Percentiles rank a stretch among this genome's conserved stretches.
These are phyloP conservation scores for Bembecia ichneumoniformis DNA, from an alignment of 2,888 invertebrate genomes.

Conservation along the genomic window DNA sequence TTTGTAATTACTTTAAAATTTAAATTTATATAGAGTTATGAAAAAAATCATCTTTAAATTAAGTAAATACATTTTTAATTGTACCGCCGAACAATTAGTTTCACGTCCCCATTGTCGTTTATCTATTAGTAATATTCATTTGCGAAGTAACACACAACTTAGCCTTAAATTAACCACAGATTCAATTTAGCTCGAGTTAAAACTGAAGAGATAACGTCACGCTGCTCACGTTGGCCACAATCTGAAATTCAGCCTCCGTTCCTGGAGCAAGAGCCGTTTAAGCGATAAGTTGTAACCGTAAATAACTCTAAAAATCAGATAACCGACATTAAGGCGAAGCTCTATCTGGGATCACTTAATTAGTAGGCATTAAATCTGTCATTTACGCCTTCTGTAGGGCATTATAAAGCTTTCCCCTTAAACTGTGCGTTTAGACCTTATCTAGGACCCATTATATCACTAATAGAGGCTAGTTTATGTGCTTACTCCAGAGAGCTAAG, in stretches of 20 bases:
- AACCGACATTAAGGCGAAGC: conserved; percentile 31
- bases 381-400: conserved; percentile 45
- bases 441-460: conserved; percentile 55
- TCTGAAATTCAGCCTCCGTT: not conserved
- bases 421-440: conserved; percentile 48
- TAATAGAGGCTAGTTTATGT: conserved; percentile 52
- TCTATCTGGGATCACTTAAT: conserved; percentile 57
- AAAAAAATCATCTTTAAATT: no score
- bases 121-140: no score
- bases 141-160: not conserved
- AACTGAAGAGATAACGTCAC: not conserved
- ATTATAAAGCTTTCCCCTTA: conserved; percentile 46
- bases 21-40: no score
- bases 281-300: conserved; percentile 25
- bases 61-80: no score
- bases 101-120: no score
- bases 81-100: no score
- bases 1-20: no score
- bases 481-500: conserved; percentile 4
- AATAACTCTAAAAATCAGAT: conserved; percentile 53
- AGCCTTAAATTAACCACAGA: not conserved
- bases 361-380: conserved; percentile 63
- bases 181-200: not conserved
- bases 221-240: not conserved
- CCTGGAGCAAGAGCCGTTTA: not conserved